Base-by-base conservation (phyloP, 2,888 invertebrate species). In the Erebia palarica region DNA sequence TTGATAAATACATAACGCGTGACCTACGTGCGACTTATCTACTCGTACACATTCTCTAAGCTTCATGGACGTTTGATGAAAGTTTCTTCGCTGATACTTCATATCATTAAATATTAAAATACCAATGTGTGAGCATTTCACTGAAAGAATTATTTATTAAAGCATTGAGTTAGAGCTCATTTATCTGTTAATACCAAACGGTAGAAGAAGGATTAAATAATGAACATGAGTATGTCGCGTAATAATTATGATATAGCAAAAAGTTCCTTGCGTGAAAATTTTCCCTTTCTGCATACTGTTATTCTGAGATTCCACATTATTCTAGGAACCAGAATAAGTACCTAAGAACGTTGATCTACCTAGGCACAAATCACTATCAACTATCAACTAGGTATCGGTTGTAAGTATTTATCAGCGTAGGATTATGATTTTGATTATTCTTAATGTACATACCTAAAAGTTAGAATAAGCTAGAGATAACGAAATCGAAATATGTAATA, bases 21-120 rank as follows among this genome's bases (percentile, higher is more conserved):
- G 61, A 61, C 61, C 18, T 47, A 18, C 42, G 18, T 61, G 44
- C 47, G 61, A 61, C 18, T 13, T 47, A 47, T 47, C 13, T 60
- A 55, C n/a, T n/a, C n/a, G n/a, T n/a, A n/a, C 1, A 18, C 16
- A 55, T 55, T 18, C 55, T 18, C 10, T 16, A 16, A 36, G 36
- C 36, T 36, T 36, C 60, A 36, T 36, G 58, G 27, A 44, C 5
- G 61, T 61, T 16, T 18, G 61, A 61, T 47, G 61, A 47, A 58
- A 58, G 47, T 60, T 44, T 44, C 8, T 14, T 58, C 27, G 21
- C 13, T n/a, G 9, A 13, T 61, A 61, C 47, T 44, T 44, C 61
- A n/a, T n/a, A n/a, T n/a, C n/a, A 18, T 61, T 44, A 61, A 7
- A 16, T 47, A 61, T 61, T 44, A 61, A 61, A 60, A 47, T 42